A percentile compares a stretch with the other conserved stretches of the same genome.
Evolutionary conservation across 1,140 invertebrate species (phyloP).

Genomic region (Drosophila prosaltans): DNA sequence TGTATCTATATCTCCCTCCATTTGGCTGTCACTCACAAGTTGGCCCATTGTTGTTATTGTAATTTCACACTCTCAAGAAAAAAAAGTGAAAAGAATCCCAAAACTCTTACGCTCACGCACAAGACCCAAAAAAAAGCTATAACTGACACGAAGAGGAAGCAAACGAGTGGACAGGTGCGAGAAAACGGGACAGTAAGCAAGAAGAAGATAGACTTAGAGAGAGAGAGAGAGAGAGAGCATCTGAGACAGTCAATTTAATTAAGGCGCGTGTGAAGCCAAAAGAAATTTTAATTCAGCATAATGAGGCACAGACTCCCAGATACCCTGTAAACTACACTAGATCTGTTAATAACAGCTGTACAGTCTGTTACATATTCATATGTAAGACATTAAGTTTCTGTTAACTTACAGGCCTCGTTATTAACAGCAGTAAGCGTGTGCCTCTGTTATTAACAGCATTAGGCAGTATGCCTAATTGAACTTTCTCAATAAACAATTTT

Average conservation of each 20-base stretch:
- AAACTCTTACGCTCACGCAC: slow-evolving; percentile 53
- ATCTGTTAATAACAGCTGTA: too few relatives aligned
- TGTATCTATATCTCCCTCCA: not conserved
- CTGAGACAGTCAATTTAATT: slow-evolving; percentile 40
- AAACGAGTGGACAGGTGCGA: slow-evolving; percentile 1
- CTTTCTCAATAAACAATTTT: too few relatives aligned
- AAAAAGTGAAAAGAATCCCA: slow-evolving; percentile 61
- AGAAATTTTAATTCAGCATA: not conserved
- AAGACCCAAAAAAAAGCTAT: slow-evolving; percentile 15
- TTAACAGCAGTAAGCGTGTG: too few relatives aligned
- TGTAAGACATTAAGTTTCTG: too few relatives aligned
- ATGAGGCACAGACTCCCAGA: not conserved
- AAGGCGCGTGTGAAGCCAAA: slow-evolving; percentile 32
- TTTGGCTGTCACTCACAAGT: slow-evolving; percentile 29
- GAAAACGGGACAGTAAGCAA: not conserved
- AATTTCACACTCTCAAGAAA: slow-evolving; percentile 43
- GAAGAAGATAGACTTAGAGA: not conserved
- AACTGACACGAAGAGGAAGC: slow-evolving; percentile 6
- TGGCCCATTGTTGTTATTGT: slow-evolving; percentile 54
- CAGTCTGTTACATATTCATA: too few relatives aligned
- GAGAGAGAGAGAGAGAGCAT: not conserved
- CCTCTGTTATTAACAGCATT: too few relatives aligned
- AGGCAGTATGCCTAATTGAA: too few relatives aligned
- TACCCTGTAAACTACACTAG: not conserved
- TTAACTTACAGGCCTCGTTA: too few relatives aligned